Evolutionary conservation across 2,888 invertebrate genomes (phyloP).

Genomic region (Pachycephus smyrnensis): DNA sequence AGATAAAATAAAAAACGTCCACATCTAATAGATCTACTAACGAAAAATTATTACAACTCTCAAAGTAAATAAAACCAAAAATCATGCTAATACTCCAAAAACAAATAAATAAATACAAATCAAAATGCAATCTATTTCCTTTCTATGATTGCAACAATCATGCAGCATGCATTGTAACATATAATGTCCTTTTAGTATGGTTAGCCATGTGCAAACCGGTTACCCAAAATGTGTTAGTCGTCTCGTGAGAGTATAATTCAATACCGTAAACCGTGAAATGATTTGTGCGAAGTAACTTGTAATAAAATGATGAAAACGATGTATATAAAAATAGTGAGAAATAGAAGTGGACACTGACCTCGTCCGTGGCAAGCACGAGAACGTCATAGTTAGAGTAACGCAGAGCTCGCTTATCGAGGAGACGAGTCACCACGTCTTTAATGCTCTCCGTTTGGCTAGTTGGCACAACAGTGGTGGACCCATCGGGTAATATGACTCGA

Average conservation of each 20-base stretch:
- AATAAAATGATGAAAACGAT: conserved; percentile 6
- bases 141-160: not conserved
- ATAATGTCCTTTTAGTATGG: not conserved
- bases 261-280: not conserved
- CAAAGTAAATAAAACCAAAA: not conserved
- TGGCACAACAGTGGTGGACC: conserved; percentile 92
- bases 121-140: not conserved
- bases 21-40: not conserved
- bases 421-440: conserved; percentile 80
- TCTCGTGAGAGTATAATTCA: not conserved
- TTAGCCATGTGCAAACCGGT: not conserved
- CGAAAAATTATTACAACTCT: not conserved
- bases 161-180: not conserved
- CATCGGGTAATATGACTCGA: conserved; percentile 89
- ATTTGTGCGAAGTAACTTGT: conserved; percentile 12
- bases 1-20: conserved; percentile 26
- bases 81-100: not conserved
- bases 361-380: conserved; percentile 70
- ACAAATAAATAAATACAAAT: not conserved
- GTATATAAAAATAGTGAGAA: not conserved
- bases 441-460: conserved; percentile 83
- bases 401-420: conserved; percentile 87
- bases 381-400: conserved; percentile 87
- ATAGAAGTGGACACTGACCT: conserved; percentile 57
- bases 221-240: not conserved